These are phyloP conservation scores for Zonotrichia albicollis DNA, from an alignment of 2,797 vertebrate genomes.

Conservation along the genomic window DNA sequence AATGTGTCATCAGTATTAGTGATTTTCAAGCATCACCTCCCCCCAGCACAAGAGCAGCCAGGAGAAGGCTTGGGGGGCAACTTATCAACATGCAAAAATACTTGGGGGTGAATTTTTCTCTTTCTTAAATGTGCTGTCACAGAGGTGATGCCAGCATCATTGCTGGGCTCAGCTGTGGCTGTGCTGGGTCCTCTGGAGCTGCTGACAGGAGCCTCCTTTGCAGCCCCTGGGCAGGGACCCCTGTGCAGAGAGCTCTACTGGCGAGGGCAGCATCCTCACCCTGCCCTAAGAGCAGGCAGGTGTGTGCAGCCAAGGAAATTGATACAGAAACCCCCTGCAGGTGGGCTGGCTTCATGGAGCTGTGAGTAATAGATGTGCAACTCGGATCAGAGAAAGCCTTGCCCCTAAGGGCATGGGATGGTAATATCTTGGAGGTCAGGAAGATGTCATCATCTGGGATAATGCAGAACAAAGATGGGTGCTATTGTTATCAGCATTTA, in stretches of 20 bases:
- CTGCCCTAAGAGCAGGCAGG: neutral
- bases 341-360: neutral
- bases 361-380: neutral
- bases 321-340: neutral
- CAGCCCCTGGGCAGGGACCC: accelerated
- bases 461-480: neutral
- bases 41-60: neutral
- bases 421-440: neutral
- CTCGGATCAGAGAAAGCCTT: neutral
- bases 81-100: neutral
- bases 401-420: neutral
- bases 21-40: neutral
- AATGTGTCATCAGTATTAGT: neutral
- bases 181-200: neutral
- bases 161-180: neutral
- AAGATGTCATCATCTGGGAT: neutral
- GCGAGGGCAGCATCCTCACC: neutral
- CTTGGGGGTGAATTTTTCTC: neutral
- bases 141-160: neutral
- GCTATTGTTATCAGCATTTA: neutral
- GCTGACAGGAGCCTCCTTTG: neutral
- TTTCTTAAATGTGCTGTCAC: neutral
- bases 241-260: neutral
- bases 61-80: neutral
- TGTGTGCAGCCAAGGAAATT: neutral